Base-by-base conservation (phyloP, 1,140 invertebrate genomes). In the Babylonia areolata region DNA sequence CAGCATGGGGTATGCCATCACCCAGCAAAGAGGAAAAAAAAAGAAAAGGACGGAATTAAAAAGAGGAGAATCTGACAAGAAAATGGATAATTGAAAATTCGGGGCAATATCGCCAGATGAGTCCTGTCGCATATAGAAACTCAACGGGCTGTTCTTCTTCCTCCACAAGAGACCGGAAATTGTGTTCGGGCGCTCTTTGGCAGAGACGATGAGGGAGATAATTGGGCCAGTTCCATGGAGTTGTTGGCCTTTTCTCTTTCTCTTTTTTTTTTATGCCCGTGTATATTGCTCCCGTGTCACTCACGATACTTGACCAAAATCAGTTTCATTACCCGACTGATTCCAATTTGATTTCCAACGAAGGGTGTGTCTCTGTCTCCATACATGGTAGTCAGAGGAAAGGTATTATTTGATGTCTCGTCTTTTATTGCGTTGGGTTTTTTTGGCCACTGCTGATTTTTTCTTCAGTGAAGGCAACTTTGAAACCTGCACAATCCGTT, bases 321-420 rank as follows among this genome's bases (percentile, higher is more conserved):
- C 58, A 82, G 71, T 82, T 69, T 82, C 81, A 82, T 82, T 82
- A 82, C 81, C 81, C 81, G 39, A 82, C 69, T 82, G 81, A 82
- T 82, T 69, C 33, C 33, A 82, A 82, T n/a, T n/a, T n/a, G n/a
- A n/a, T 82, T 82, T 82, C 54, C 69, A 69, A 39, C 58, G 31
- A 71, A 39, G 0, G 54, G 39, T 35, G 54, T 69, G 28, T 9
- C 39, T 17, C 20, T 31, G 35, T 82, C n/a, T n/a, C n/a, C 39
- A 58, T 82, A 82, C 35, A 31, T n/a, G 46, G 46, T 51, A 17
- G 46, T 2, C 46, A 51, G 46, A 51, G 46, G 46, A 51, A 51
- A 17, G 46, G 46, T 0, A 51, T 51, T 12, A 51, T 51, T 2
- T 51, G 46, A 51, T n/a, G n/a, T n/a, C n/a, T n/a, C n/a, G n/a